Evolutionary conservation across 2,113 vertebrate species (phyloP), one percentile per base, ranked within the genome.

Genomic region (Gopherus flavomarginatus): DNA sequence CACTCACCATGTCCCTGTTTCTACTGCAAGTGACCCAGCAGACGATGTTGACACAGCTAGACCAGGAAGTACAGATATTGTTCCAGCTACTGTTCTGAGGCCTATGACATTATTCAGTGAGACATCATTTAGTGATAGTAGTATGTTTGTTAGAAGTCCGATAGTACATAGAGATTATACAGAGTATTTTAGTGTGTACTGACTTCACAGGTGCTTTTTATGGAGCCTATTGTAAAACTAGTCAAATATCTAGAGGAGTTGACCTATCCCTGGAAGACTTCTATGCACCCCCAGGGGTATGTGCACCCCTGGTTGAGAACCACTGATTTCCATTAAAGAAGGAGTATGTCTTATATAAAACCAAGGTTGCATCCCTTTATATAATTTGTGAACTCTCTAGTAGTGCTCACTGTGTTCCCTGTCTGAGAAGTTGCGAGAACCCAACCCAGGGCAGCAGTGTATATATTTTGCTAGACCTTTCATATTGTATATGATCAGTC

Each of bases 231-330:
- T 69, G 16, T 38, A 69, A 69, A 62, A n/a, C 65, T 69, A n/a
- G 35, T 19, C 35, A 69, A n/a, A 16, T 69, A 69, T n/a, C 8
- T 69, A 69, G 4, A 69, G n/a, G 35, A 69, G 16, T 21, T 69
- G 65, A 69, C 17, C 4, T 38, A n/a, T 16, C 62, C 31, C 31
- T 3, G 3, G 31, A 69, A 69, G 35, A 69, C 16, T 17, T n/a
- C 17, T 69, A 9, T 1, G 2, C n/a, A n/a, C 16, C 59, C 16
- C 8, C 8, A n/a, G 8, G 35, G 16, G 35, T n/a, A 10, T 8
- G 8, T 8, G 31, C 9, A n/a, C 65, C 65, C n/a, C 65, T 69
- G 17, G 1, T 5, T 69, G 65, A 69, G 35, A 69, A n/a, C 65
- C 35, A n/a, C 17, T n/a, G 65, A 19, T 69, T 69, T 69, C 35